Base-by-base conservation (phyloP, 2,113 vertebrate genomes). In the Callaeas wilsoni region DNA sequence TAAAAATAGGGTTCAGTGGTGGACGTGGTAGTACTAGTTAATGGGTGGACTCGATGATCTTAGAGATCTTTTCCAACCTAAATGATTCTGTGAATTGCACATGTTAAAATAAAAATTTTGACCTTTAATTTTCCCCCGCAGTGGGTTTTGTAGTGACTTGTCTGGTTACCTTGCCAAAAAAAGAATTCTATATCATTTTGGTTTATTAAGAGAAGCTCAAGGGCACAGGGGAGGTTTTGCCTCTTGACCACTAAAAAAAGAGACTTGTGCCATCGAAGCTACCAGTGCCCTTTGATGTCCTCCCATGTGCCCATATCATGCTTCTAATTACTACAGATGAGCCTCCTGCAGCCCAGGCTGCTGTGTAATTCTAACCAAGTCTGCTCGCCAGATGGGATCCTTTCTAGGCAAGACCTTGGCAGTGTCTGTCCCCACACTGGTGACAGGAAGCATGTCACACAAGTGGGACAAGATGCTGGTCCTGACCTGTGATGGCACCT, bases 321-420 rank as follows among this genome's bases (percentile, higher is more conserved):
- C 83, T 87, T 95, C 68, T 96, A 78, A 95, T 96, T 93, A 94
- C 50, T 84, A 64, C 76, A 93, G 76, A 92, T 21, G 80, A 96
- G 80, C 53, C 60, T 96, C 69, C 77, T 88, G 94, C 88, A 71
- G 79, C 64, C 52, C 68, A 74, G 64, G 49, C 71, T 94, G 82
- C 90, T 90, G 79, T 49, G 84, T 81, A 53, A 81, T 92, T 88
- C 60, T 75, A 29, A 67, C 39, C 67, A 44, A 18, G 5, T 3
- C 87, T 94, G 90, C 71, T 84, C 1, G 1, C 93, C 88, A 88
- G 93, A 93, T 92, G 95, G 93, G 52, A 73, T 79, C n/a, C 52
- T 73, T 85, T 55, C 60, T 67, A 16, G 60, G 47, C 49, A 53
- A 29, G 76, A 77, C 84, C 80, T 53, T 83, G 75, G 68, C 35